These are phyloP conservation scores for Podilymbus podiceps DNA, from an alignment of 2,113 vertebrate species.

Conservation along the genomic window DNA sequence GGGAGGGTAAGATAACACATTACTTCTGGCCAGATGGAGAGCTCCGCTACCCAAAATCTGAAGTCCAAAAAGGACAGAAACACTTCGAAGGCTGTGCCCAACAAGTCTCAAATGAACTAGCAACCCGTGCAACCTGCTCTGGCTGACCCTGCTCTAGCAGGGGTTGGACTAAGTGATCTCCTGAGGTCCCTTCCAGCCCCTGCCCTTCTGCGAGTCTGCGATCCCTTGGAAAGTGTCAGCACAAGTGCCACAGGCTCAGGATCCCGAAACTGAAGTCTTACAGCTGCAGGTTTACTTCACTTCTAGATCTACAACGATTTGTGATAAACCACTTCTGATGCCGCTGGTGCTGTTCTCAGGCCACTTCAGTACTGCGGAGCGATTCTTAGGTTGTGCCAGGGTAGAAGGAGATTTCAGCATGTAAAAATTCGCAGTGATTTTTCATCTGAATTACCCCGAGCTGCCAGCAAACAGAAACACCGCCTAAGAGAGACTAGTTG, in stretches of 20 bases:
- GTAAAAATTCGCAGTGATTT: background rate
- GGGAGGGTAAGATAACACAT: background rate
- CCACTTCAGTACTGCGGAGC: background rate
- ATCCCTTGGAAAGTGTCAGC: background rate
- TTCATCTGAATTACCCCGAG: background rate
- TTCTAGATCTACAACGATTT: background rate
- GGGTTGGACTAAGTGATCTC: too few species aligned
- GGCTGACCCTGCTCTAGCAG: too few species aligned
- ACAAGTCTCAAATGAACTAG: background rate
- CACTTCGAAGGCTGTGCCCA: background rate
- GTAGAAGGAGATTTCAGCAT: background rate
- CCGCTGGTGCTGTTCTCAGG: background rate
- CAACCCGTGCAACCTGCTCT: too few species aligned
- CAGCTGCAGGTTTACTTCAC: background rate
- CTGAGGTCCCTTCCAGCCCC: too few species aligned
- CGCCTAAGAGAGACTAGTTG: background rate
- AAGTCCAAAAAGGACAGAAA: background rate
- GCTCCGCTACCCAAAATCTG: rapidly evolving
- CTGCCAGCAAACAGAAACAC: background rate
- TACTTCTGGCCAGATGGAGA: background rate
- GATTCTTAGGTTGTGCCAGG: background rate
- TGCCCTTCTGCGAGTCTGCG: too few species aligned
- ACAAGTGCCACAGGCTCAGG: background rate
- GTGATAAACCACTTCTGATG: background rate
- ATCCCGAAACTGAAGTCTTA: background rate